These are phyloP conservation scores for Megaceryle alcyon DNA, from an alignment of 2,797 vertebrate species.

Conservation along the genomic window DNA sequence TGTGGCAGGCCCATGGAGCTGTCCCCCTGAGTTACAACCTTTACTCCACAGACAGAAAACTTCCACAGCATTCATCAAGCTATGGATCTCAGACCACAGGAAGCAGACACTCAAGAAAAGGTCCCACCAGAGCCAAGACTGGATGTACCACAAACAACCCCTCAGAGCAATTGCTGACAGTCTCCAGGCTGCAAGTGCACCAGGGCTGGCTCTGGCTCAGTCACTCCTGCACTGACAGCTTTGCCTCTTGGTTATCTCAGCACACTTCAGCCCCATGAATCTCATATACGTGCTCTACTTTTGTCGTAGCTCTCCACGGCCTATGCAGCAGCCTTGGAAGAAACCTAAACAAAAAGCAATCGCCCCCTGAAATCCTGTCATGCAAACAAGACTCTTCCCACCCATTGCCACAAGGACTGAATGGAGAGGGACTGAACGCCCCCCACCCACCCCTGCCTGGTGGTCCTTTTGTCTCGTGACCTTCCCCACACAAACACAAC, in stretches of 20 bases:
- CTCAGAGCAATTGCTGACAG: neutral
- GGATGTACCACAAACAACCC: neutral
- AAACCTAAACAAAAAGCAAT: constrained; percentile 54
- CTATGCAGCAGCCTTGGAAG: neutral
- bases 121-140: neutral
- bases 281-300: constrained; percentile 11
- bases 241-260: neutral
- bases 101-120: neutral
- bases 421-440: constrained; percentile 18
- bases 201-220: neutral
- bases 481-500: constrained; percentile 60
- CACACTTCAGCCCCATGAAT: constrained; percentile 2
- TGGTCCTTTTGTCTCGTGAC: constrained; percentile 71
- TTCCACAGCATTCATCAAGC: neutral
- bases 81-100: neutral
- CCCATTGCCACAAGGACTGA: constrained; percentile 37
- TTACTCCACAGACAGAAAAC: neutral
- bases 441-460: constrained; percentile 13
- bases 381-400: constrained; percentile 66
- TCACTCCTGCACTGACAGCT: neutral
- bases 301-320: constrained; percentile 17
- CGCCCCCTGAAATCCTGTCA: constrained; percentile 40
- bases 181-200: neutral
- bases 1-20: neutral
- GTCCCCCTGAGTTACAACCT: neutral